Evolutionary conservation across 1,140 invertebrate species (phyloP), one percentile per base, ranked within the genome.

Genomic region (Heliothis subflexa): DNA sequence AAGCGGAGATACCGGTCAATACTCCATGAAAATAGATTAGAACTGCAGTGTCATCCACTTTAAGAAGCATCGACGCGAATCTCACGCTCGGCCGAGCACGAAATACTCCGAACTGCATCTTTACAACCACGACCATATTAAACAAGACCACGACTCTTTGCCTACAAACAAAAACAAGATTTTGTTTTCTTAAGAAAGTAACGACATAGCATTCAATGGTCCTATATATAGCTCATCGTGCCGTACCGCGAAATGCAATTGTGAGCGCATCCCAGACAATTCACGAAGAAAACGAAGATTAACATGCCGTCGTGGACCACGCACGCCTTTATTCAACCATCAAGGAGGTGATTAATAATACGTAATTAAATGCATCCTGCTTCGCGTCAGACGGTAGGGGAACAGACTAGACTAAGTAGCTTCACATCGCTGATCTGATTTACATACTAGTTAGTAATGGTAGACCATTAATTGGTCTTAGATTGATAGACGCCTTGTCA

Each of bases 281-380:
- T 47, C 62, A 74, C 62, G 47, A 76, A 80, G 74, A 70, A 81
- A 80, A 81, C 76, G 70, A 79, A 80, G 77, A 81, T 79, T 81
- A 80, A 73, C 78, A 70, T 82, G 64, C 68, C 49, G 72, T 77
- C 74, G 64, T 71, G 49, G 52, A 66, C 72, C 28, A 14, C 49
- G 70, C 59, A 74, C 18, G 71, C 72, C 33, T 80, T 83, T 79
- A 76, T 77, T 77, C 83, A 84, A 80, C 79, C 75, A 62, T 80
- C 74, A 77, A 54, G 64, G 73, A 77, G 64, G 80, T 80, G 75
- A 87, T 85, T 83, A 88, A 84, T 85, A 86, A 81, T 78, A 83
- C 72, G 79, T 83, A 85, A 88, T 88, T 85, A 84, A 85, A 86
- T 81, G 80, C 77, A 84, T 87, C 88, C 86, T 88, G 86, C 16